Conservation (phyloP, 2,797 vertebrate genomes). For the Siniperca undulata region DNA sequence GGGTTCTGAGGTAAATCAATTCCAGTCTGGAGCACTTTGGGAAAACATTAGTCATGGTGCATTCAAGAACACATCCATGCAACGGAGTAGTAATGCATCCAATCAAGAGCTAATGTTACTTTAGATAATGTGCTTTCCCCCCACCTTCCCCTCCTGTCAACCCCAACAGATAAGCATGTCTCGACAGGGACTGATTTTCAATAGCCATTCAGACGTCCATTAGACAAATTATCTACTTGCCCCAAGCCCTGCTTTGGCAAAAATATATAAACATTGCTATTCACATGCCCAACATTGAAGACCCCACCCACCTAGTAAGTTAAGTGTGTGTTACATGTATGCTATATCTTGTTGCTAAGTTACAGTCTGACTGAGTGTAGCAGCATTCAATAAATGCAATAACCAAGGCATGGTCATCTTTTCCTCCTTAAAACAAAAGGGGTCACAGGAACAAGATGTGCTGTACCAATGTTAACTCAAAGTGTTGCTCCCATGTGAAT, state of each 20-base stretch:
- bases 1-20: constrained; percentile 38
- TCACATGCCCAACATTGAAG: constrained; percentile 31
- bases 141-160: constrained; percentile 39
- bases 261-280: constrained; percentile 25
- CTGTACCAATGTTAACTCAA: not conserved
- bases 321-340: not conserved
- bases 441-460: constrained; percentile 21
- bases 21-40: constrained; percentile 41
- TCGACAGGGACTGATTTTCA: constrained; percentile 73
- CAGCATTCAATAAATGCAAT: not conserved
- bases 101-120: constrained; percentile 63
- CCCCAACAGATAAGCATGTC: constrained; percentile 59
- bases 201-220: constrained; percentile 64
- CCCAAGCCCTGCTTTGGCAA: constrained; percentile 23
- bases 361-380: not conserved
- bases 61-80: constrained; percentile 47
- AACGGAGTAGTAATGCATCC: constrained; percentile 50
- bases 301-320: constrained; percentile 56
- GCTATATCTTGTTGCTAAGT: constrained; percentile 11
- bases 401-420: not conserved
- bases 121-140: constrained; percentile 62
- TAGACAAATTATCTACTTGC: constrained; percentile 71
- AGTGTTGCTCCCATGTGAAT: constrained; percentile 20
- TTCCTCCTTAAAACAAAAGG: not conserved
- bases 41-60: constrained; percentile 64